Base-by-base conservation (phyloP, 2,797 vertebrate species). In the Toxotes lorentzi region DNA sequence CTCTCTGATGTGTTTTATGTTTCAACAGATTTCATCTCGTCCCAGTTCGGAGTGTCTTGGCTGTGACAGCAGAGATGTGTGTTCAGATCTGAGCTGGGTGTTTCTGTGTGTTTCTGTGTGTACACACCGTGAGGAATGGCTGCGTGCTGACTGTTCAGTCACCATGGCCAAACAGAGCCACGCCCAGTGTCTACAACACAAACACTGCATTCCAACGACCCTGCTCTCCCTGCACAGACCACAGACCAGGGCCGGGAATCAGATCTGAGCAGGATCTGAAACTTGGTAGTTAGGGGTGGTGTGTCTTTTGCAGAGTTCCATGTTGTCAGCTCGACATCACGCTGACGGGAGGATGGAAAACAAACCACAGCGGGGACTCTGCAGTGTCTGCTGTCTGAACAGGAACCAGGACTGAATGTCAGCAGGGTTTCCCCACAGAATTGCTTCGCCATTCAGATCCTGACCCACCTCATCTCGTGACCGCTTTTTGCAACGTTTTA, bases 141-240 rank as follows among this genome's bases (percentile, higher is more conserved):
- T 77, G 79, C n/a, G 7, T 76, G 72, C 75, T 61, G 78, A 82
- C 81, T 88, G 84, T 74, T 67, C 57, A 43, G 70, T 73, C 86
- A 71, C 64, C 69, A 1, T 34, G 80, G 78, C 54, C 70, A 82
- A 83, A 70, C 40, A 21, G 45, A 51, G 68, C 85, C 82, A 87
- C 86, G 23, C 89, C 90, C 84, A 77, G 71, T 45, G 14, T 47
- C 75, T 72, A 60, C 73, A 88, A 88, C 79, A 83, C 72, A 90
- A 89, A 90, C 80, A 82, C 47, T 24, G 59, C 89, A 91, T 90
- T 91, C 89, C 87, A 83, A 14, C 1, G 0, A 63, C 56, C 48
- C 50, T n/a, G 32, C 57, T 34, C 40, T 5, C 13, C 12, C 40
- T 11, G 6, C 58, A 58, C 50, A 50, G 24, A 43, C 32, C 66